Evolutionary conservation across 2,113 vertebrate species (phyloP).

Genomic region (Anolis carolinensis): DNA sequence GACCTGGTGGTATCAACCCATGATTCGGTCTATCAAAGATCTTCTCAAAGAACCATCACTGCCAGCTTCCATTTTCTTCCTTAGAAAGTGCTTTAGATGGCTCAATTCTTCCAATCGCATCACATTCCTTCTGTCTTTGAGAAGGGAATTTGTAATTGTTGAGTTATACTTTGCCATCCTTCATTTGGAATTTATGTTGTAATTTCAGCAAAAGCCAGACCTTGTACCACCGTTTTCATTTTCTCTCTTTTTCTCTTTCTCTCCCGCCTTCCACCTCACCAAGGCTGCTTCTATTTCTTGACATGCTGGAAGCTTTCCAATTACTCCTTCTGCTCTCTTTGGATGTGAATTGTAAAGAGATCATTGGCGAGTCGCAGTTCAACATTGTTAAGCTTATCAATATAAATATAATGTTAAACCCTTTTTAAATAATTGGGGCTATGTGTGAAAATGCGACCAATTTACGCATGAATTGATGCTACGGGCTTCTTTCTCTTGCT

Average conservation of each 20-base stretch:
- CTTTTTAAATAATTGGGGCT: constrained; percentile 81
- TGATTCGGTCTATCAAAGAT: constrained; percentile 53
- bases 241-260: constrained; percentile 34
- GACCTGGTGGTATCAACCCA: constrained; percentile 49
- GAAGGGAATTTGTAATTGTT: constrained; percentile 72
- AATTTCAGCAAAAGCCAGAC: constrained; percentile 79
- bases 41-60: constrained; percentile 52
- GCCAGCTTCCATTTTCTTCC: constrained; percentile 23
- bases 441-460: constrained; percentile 80
- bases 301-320: constrained; percentile 81
- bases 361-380: constrained; percentile 78
- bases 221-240: constrained; percentile 77
- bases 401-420: constrained; percentile 82
- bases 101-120: constrained; percentile 63
- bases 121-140: constrained; percentile 62
- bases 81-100: constrained; percentile 49
- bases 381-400: constrained; percentile 82
- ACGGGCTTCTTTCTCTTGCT: constrained; percentile 59
- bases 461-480: constrained; percentile 77
- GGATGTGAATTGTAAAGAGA: constrained; percentile 80
- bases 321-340: constrained; percentile 82
- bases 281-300: constrained; percentile 80
- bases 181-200: constrained; percentile 80
- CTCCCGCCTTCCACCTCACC: constrained; percentile 22
- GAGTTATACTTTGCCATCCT: constrained; percentile 77